Evolutionary conservation across 2,797 vertebrate species (phyloP), one percentile per base, ranked within the genome.

Genomic region (Fundulus diaphanus): DNA sequence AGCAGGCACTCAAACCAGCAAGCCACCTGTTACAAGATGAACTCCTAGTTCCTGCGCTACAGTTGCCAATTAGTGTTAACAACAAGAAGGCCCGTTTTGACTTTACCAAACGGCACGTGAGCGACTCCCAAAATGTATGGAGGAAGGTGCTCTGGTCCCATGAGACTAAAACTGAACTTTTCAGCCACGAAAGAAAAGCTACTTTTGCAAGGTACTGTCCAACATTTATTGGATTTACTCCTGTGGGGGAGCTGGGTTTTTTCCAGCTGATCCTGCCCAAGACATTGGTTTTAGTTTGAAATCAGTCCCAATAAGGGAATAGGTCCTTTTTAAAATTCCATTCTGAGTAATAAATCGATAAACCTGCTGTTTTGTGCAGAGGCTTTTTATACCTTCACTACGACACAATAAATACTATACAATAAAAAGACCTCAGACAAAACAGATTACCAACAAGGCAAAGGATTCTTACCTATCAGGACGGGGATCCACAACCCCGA

Each of bases 401-500:
- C 33, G 3, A 40, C 6, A 40, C 6, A 42, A 40, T 11, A 24
- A 40, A 37, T 35, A 8, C 15, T 18, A 8, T 16, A 57, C 29
- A 31, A 29, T 31, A 57, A 16, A 57, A 57, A 7, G 3, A 31
- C 27, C 29, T 57, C 15, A 57, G 15, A 56, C 12, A 61, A 22
- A 61, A 35, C 31, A 33, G 22, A 1, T 35, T 31, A 57, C 2
- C 31, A 33, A 59, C 16, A 20, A 35, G 7, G 16, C 6, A 35
- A 59, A 24, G 13, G 3, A 1, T 61, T 75, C 24, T 73, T 92
- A 99, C 98, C 96, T 96, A 86, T 97, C 96, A 0, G 98, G 97
- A 65, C 95, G 95, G 12, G 96, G 85, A 79, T 96, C 95, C 82
- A 99, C 96, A 2, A 98, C 94, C 20, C 97, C 98, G 92, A 98